phyloP scores from a whole-genome alignment of 2,113 vertebrate species.

The Rostratula benghalensis region DNA sequence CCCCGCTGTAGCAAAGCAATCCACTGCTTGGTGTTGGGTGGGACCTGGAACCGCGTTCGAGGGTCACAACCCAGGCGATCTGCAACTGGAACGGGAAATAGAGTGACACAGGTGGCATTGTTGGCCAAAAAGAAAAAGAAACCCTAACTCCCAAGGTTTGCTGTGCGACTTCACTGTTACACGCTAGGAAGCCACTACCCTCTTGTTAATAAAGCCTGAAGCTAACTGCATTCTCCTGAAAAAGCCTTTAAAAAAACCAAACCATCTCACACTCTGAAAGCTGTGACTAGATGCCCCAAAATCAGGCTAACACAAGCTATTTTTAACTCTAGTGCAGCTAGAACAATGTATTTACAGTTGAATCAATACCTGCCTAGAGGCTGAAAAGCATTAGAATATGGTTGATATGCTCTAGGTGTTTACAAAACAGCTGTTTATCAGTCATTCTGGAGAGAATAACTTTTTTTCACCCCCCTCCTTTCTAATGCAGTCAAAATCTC shows the following conservation, averaged over 20 bases:
- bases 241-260: background rate
- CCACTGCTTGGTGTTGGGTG: slow-evolving; percentile 91
- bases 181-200: background rate
- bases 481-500: background rate
- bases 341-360: slow-evolving; percentile 48
- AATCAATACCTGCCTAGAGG: slow-evolving; percentile 55
- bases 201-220: background rate
- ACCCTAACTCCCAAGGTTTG: background rate
- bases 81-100: slow-evolving; percentile 75
- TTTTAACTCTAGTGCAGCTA: slow-evolving; percentile 49
- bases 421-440: slow-evolving; percentile 36
- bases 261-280: background rate
- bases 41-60: slow-evolving; percentile 88
- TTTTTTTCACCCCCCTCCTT: background rate
- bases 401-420: background rate
- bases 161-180: background rate
- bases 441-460: background rate
- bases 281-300: background rate
- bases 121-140: background rate
- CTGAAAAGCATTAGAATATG: slow-evolving; percentile 26
- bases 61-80: slow-evolving; percentile 95
- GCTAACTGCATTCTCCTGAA: background rate
- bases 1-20: slow-evolving; percentile 94
- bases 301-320: slow-evolving; percentile 19
- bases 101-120: background rate